Evolutionary conservation across 2,797 vertebrate genomes (phyloP), one percentile per base, ranked within the genome.

Genomic region (Bradypodion pumilum): DNA sequence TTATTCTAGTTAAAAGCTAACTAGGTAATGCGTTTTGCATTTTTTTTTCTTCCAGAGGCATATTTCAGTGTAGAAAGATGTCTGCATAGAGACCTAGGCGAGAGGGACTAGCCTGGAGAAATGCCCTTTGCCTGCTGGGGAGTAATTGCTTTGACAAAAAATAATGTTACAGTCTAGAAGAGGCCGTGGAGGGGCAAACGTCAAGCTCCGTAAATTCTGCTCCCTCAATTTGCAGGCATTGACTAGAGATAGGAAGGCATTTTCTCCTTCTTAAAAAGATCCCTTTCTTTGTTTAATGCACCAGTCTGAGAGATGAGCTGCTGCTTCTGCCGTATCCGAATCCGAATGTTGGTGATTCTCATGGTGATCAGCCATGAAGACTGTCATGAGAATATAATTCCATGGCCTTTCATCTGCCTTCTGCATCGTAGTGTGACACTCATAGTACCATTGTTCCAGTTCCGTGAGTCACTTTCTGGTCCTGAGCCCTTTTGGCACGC

Each of bases 61-160:
- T 8, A 60, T 85, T 76, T 81, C n/a, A 0, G 7, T 5, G 79
- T 76, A 25, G 81, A 76, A 86, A 42, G 16, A 52, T 15, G 56
- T 15, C 13, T 46, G 21, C 25, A 7, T 37, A 40, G 65, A 40
- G 66, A 81, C 78, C 65, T 27, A 49, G 0, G 0, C 59, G 35
- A 79, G 81, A 82, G 49, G n/a, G 6, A 82, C 85, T 70, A 8
- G 85, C 85, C 15, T 84, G 75, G 63, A 83, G 72, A 63, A 9
- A 12, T 29, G 59, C 27, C 21, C 29, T 25, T 21, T 19, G 25
- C 13, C 25, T 56, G 80, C 44, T 81, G 76, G 68, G 85, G 69
- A n/a, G 44, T 32, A 35, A 35, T 68, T 66, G 49, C 40, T 74
- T 73, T 32, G 29, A 15, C 29, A 44, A 5, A 23, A 23, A 4